Percentiles rank a stretch among this genome's conserved stretches.
Evolutionary conservation across 2,888 invertebrate species (phyloP).

Genomic region (Latrodectus hesperus): DNA sequence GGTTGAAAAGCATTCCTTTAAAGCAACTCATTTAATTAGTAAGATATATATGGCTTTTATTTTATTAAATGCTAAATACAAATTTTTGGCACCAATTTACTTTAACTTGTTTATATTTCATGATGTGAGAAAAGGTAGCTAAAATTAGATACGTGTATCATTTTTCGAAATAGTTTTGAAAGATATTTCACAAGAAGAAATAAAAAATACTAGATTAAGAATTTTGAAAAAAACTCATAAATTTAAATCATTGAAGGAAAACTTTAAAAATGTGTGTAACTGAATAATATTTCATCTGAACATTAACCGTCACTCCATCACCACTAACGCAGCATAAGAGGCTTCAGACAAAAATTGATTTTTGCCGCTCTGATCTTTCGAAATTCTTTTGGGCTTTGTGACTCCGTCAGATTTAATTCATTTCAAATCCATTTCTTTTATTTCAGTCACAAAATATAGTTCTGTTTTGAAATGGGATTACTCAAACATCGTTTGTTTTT

Average conservation of each 20-base stretch:
- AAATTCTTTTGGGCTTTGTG: conserved; percentile 16
- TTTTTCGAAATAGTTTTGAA: too few relatives aligned
- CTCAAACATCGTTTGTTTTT: conserved; percentile 41
- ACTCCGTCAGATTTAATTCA: conserved; percentile 37
- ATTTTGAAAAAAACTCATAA: background rate
- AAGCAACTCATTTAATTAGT: too few relatives aligned
- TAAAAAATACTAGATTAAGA: background rate
- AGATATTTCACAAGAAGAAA: too few relatives aligned
- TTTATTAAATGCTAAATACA: too few relatives aligned
- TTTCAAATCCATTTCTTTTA: conserved; percentile 18
- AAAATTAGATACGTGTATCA: too few relatives aligned
- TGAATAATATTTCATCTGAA: background rate
- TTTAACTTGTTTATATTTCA: too few relatives aligned
- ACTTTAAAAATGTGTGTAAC: background rate
- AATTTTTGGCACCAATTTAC: too few relatives aligned
- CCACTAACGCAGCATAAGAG: background rate
- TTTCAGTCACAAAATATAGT: background rate
- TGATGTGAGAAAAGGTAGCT: too few relatives aligned
- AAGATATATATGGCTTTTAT: too few relatives aligned
- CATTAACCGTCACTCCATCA: background rate
- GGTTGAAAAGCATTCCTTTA: too few relatives aligned
- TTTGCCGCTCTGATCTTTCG: conserved; percentile 3
- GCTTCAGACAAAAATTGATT: background rate
- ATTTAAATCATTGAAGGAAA: background rate
- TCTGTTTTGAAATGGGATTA: conserved; percentile 32